Conservation (phyloP, 2,797 vertebrate genomes). For the Periophthalmus magnuspinnatus region DNA sequence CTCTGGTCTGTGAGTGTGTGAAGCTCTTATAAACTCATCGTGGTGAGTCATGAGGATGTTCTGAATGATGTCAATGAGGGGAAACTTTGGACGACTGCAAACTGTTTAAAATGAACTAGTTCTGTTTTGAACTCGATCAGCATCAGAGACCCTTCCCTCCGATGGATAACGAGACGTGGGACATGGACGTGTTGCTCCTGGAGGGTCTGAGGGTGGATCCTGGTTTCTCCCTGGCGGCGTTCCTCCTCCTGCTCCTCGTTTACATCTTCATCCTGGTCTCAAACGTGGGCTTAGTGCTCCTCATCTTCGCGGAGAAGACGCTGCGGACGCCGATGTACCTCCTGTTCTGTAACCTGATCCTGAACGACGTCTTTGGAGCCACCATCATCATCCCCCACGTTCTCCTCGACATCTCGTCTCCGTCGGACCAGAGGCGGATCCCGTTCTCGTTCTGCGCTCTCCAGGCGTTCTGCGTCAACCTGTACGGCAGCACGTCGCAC, state of each 20-base stretch:
- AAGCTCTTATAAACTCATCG: too few species aligned
- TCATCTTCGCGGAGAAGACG: slow-evolving; percentile 43
- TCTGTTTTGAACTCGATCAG: too few species aligned
- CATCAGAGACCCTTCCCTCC: too few species aligned
- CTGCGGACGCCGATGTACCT: slow-evolving; percentile 80
- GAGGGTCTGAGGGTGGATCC: slow-evolving; percentile 39
- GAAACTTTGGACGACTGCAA: too few species aligned
- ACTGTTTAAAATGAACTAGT: too few species aligned
- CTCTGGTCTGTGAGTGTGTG: too few species aligned
- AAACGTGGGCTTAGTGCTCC: slow-evolving; percentile 44
- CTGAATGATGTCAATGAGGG: too few species aligned
- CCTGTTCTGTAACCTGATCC: slow-evolving; percentile 75
- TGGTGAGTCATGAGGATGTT: too few species aligned
- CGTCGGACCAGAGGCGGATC: slow-evolving; percentile 41
- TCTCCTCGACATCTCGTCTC: slow-evolving; percentile 61
- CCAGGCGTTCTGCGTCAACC: slow-evolving; percentile 78
- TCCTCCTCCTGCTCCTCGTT: slow-evolving; percentile 37
- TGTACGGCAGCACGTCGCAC: slow-evolving; percentile 71
- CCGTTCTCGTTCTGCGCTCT: slow-evolving; percentile 67
- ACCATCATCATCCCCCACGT: slow-evolving; percentile 65
- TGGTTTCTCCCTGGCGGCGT: slow-evolving; percentile 22
- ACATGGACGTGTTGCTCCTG: neutral
- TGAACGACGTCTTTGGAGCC: slow-evolving; percentile 75
- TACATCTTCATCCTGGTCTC: slow-evolving; percentile 50
- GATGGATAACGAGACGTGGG: neutral